Base-by-base conservation (phyloP, 2,797 vertebrate species). In the Vespertilio murinus region DNA sequence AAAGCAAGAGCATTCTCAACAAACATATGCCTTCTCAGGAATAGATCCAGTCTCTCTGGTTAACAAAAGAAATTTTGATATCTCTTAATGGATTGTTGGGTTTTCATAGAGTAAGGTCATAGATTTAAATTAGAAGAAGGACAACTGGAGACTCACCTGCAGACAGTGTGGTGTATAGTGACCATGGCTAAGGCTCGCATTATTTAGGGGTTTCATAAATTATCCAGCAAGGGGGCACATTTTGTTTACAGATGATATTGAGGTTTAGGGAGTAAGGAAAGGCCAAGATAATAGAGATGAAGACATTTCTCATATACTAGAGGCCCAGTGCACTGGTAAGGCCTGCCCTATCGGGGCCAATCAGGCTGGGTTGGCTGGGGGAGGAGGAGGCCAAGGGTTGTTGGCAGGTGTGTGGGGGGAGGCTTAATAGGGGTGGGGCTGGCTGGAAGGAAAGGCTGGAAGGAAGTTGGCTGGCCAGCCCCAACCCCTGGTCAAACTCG, bases 51-150 rank as follows among this genome's bases (percentile, higher is more conserved):
- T 28, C 67, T 38, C 47, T 74, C 30, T 88, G 47, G 88, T 71
- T 52, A 87, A 80, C 61, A 70, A 75, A 93, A 61, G 13, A 65
- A 69, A 81, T 33, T 0, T 59, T 77, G 74, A 18, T 83, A 22
- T 38, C 67, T 92, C 45, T 64, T 69, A 59, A 52, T 70, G 35
- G 65, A 23, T 14, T 70, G 11, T 38, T 52, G 47, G 42, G 38
- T 93, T 92, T 78, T 45, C 47, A 45, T 30, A 47, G 20, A 40
- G 12, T 59, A 61, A 61, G 3, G 13, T 49, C 88, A 83, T 74
- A 54, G 56, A 93, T 94, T 95, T 90, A 45, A 94, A 90, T 92
- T 45, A 65, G 18, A 65, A 33, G 8, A 86, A 6, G 28, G 64
- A 33, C 67, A 75, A 75, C 40, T 59, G 22, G 30, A 64, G 42